phyloP scores from a whole-genome alignment of 2,113 vertebrate genomes.

The Orycteropus afer region DNA sequence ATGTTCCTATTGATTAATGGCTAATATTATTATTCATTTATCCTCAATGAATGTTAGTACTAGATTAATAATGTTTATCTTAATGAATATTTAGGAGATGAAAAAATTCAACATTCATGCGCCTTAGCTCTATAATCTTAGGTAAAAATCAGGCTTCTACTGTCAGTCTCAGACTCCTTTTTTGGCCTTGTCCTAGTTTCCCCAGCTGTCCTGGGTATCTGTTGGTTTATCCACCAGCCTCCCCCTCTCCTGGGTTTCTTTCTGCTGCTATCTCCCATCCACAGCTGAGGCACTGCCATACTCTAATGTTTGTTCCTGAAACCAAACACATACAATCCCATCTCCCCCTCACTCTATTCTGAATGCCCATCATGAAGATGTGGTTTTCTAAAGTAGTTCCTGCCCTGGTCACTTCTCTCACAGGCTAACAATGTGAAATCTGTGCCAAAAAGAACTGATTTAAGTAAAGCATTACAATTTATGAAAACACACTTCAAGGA shows the following conservation, averaged over 20 bases:
- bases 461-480: background rate
- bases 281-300: background rate
- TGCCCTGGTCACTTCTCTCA: background rate
- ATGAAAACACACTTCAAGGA: background rate
- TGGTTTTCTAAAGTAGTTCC: background rate
- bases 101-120: background rate
- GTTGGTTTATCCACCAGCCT: too few species aligned
- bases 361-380: background rate
- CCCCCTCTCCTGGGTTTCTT: background rate
- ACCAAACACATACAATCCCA: background rate
- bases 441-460: background rate
- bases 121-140: background rate
- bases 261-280: background rate
- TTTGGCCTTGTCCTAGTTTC: background rate
- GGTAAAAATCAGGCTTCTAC: background rate
- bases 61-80: background rate
- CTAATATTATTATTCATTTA: background rate
- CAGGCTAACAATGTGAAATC: background rate
- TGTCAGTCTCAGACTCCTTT: background rate
- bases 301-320: background rate
- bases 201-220: accelerated
- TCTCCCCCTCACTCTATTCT: background rate
- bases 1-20: background rate
- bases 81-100: background rate
- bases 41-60: background rate